Percentiles rank a stretch among this genome's conserved stretches.
These are phyloP conservation scores for Adelphocoris suturalis DNA, from an alignment of 2,888 invertebrate genomes.

Conservation along the genomic window DNA sequence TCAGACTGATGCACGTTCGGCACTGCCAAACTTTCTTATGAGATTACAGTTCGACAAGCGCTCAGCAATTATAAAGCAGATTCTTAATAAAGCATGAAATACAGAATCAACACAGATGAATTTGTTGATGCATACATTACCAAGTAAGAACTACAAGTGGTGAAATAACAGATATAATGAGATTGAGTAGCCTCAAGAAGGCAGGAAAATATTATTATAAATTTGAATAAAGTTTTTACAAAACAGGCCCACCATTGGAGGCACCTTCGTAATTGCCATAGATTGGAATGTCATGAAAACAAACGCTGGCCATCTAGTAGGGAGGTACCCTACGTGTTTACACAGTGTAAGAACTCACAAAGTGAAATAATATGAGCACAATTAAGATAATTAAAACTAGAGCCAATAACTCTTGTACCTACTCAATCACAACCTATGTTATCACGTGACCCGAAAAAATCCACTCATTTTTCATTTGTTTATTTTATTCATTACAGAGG, in stretches of 20 bases:
- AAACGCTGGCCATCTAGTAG: neutral
- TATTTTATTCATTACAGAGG: neutral
- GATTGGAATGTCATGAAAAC: too few relatives aligned
- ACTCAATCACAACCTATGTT: constrained; percentile 20
- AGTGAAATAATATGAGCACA: neutral
- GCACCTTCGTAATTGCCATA: too few relatives aligned
- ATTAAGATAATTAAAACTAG: neutral
- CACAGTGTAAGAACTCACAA: neutral
- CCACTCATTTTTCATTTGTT: neutral
- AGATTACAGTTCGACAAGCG: neutral
- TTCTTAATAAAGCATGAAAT: neutral
- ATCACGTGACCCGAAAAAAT: neutral
- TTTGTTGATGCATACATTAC: neutral
- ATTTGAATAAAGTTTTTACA: neutral
- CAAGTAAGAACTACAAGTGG: neutral
- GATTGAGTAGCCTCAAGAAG: neutral
- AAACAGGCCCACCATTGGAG: too few relatives aligned
- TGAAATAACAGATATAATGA: neutral
- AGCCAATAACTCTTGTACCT: neutral
- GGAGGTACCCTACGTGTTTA: neutral
- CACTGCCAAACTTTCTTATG: neutral
- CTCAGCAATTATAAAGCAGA: neutral
- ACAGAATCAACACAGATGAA: neutral
- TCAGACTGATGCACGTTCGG: neutral
- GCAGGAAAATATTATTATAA: neutral